Evolutionary conservation across 1,140 invertebrate species (phyloP).

Genomic region (Elymnias hypermnestra): DNA sequence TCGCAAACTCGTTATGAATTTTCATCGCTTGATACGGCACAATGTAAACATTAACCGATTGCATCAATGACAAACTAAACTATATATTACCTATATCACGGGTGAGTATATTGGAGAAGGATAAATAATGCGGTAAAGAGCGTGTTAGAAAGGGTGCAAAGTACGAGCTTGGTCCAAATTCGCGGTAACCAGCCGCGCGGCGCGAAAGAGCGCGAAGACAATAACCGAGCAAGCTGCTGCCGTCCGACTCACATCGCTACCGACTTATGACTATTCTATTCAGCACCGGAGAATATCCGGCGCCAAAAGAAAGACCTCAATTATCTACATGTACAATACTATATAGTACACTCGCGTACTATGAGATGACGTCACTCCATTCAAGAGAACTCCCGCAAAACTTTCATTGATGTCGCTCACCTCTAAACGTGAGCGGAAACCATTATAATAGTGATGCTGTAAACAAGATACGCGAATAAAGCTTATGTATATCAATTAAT

Average conservation of each 20-base stretch:
- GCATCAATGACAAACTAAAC: conserved; percentile 48
- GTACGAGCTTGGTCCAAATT: conserved; percentile 54
- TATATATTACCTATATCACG: conserved; percentile 28
- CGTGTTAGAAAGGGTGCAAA: conserved; percentile 34
- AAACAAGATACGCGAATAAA: background rate
- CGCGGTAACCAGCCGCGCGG: conserved; percentile 41
- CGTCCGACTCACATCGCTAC: conserved; percentile 72
- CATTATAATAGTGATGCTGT: background rate
- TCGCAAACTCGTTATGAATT: conserved; percentile 21
- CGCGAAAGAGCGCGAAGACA: conserved; percentile 53
- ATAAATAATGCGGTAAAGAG: conserved; percentile 21
- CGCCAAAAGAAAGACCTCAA: conserved; percentile 65
- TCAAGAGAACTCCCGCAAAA: conserved; percentile 46
- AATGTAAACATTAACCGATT: conserved; percentile 66
- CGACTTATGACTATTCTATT: conserved; percentile 66
- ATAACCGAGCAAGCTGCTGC: conserved; percentile 32
- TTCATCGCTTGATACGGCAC: conserved; percentile 25
- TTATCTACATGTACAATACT: conserved; percentile 49
- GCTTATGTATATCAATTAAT: background rate
- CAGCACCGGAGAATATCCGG: conserved; percentile 47
- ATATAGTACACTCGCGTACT: conserved; percentile 40
- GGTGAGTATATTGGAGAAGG: conserved; percentile 28
- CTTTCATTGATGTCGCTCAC: conserved; percentile 40
- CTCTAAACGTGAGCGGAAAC: conserved; percentile 8
- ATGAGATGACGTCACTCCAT: conserved; percentile 63